Percentiles rank a stretch among this genome's conserved stretches.
These are phyloP conservation scores for Raja brachyura DNA, from an alignment of 2,113 vertebrate species.

Conservation along the genomic window DNA sequence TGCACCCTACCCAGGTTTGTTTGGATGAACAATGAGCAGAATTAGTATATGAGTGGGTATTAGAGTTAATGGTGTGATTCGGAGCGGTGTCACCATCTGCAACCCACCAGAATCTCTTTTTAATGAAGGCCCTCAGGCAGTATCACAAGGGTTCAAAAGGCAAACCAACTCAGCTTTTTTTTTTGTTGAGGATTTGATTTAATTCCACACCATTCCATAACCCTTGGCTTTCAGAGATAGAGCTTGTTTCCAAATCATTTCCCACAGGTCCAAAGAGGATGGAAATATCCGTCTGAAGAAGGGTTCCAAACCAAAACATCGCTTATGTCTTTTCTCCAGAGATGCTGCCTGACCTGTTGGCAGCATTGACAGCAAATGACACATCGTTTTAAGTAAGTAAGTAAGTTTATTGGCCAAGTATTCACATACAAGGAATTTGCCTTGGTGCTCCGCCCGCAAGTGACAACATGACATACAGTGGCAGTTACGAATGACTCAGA, in stretches of 20 bases:
- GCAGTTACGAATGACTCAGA: too few relatives aligned
- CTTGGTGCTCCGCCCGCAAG: too few relatives aligned
- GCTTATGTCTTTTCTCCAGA: too few relatives aligned
- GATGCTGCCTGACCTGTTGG: too few relatives aligned
- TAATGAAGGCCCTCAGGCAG: constrained; percentile 17
- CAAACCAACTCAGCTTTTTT: background rate
- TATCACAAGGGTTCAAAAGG: background rate
- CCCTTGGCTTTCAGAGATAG: background rate
- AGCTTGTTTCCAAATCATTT: background rate
- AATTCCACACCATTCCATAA: background rate
- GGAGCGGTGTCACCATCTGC: background rate
- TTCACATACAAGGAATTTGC: too few relatives aligned
- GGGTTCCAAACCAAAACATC: too few relatives aligned
- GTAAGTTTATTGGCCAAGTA: too few relatives aligned
- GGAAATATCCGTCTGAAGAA: background rate
- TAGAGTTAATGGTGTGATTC: background rate
- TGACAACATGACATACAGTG: too few relatives aligned
- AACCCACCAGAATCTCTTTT: constrained; percentile 20
- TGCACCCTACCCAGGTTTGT: too few relatives aligned
- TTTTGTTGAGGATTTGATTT: background rate
- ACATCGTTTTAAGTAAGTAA: too few relatives aligned
- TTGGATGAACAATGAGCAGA: background rate
- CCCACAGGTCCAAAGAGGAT: background rate
- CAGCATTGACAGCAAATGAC: too few relatives aligned
- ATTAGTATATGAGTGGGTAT: constrained; percentile 32